Evolutionary conservation across 1,140 invertebrate species (phyloP), one percentile per base, ranked within the genome.

Genomic region (Diabrotica virgifera): DNA sequence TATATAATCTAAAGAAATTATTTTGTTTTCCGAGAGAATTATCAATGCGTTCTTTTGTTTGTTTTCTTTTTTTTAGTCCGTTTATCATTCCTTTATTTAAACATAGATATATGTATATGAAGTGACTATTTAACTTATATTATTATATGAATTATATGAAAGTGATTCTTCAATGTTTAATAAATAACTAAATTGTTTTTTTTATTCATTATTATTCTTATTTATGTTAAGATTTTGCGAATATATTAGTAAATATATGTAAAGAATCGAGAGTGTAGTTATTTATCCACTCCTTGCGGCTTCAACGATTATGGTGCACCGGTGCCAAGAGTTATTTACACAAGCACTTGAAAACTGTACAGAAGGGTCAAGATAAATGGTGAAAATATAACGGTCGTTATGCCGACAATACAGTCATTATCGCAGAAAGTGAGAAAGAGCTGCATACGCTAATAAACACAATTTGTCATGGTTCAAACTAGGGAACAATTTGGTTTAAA

Each of bases 31-130:
- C 8, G 12, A n/a, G 52, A 24, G 24, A 24, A 54, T 54, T 24
- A 24, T 54, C 52, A 24, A 12, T 54, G 9, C 13, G 7, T 24
- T 8, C 13, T 54, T n/a, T 54, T 24, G 8, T 54, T 54, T n/a
- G 8, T 24, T 54, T 13, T n/a, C 13, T 11, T 8, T 54, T 54
- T 54, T 54, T 10, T 54, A 13, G n/a, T 54, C 24, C n/a, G 12
- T 54, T 54, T 54, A 54, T 54, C 52, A 54, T 54, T 54, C 52
- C 52, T 54, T 51, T 54, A 54, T 54, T 54, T 54, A 54, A 54
- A 13, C 8, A 13, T 54, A 54, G 52, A 54, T 54, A 54, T 54
- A 54, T 54, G 52, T 54, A 54, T 54, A 54, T 54, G 52, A 12
- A 12, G 52, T 8, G 9, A 54, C n/a, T 54, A 24, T 54, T 54